Evolutionary conservation across 2,797 vertebrate genomes (phyloP).

Genomic region (Myotis planiceps): DNA sequence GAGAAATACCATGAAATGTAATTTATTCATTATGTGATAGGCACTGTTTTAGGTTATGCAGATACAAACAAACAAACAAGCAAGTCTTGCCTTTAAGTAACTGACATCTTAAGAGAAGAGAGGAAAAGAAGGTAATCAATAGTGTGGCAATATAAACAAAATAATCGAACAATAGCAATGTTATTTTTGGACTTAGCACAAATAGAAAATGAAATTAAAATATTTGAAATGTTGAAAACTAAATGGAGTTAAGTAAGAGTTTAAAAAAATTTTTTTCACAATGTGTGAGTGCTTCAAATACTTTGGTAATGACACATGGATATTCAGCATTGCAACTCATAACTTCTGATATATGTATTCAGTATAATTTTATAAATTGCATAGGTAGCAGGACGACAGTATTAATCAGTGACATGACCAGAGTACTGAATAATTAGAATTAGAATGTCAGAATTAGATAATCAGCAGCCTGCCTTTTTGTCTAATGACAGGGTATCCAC

Average conservation of each 20-base stretch:
- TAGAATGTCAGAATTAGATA: constrained; percentile 65
- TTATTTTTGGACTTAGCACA: not conserved
- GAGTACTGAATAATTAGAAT: constrained; percentile 65
- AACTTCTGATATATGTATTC: constrained; percentile 53
- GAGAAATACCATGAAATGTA: not conserved
- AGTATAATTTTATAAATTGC: constrained; percentile 61
- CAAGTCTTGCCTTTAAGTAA: not conserved
- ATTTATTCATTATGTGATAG: not conserved
- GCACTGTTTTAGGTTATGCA: not conserved
- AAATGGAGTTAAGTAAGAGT: not conserved
- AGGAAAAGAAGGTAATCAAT: not conserved
- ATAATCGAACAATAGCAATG: not conserved
- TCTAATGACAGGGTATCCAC: constrained; percentile 51
- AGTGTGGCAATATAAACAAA: not conserved
- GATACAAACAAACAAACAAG: not conserved
- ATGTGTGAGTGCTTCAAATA: not conserved
- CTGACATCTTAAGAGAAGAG: not conserved
- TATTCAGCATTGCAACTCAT: constrained; percentile 43
- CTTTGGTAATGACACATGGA: not conserved
- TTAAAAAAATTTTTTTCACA: not conserved
- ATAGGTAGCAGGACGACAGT: constrained; percentile 26
- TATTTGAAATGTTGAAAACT: not conserved
- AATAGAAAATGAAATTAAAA: not conserved
- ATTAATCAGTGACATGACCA: constrained; percentile 59
- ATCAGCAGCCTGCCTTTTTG: constrained; percentile 62